phyloP scores from a whole-genome alignment of 2,797 vertebrate genomes.

The Synanceia verrucosa region DNA sequence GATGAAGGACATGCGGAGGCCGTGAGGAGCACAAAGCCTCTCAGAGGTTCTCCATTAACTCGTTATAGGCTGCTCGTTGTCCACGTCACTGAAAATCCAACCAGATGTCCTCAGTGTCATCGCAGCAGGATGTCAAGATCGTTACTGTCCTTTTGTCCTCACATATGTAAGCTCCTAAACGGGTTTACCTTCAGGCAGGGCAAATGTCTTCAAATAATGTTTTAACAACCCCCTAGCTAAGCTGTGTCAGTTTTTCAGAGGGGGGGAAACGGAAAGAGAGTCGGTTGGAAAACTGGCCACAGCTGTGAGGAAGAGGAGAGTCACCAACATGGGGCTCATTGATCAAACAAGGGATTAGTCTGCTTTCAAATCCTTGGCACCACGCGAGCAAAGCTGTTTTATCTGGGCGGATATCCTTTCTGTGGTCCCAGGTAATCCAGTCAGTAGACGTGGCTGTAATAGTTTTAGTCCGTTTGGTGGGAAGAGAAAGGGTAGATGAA shows the following conservation, averaged over 20 bases:
- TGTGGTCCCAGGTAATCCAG: slow-evolving; percentile 89
- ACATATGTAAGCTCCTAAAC: slow-evolving; percentile 49
- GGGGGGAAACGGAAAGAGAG: slow-evolving; percentile 32
- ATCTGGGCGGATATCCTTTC: slow-evolving; percentile 78
- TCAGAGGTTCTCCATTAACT: slow-evolving; percentile 23
- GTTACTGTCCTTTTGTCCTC: slow-evolving; percentile 42
- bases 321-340: slow-evolving; percentile 75
- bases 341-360: slow-evolving; percentile 81
- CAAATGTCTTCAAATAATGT: slow-evolving; percentile 68
- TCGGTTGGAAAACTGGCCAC: slow-evolving; percentile 63
- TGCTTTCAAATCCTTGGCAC: slow-evolving; percentile 82
- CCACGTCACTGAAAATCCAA: slow-evolving; percentile 17
- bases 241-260: slow-evolving; percentile 60
- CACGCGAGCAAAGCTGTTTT: slow-evolving; percentile 76
- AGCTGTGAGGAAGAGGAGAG: slow-evolving; percentile 67
- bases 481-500: slow-evolving; percentile 64
- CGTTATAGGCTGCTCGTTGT: slow-evolving; percentile 8
- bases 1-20: slow-evolving; percentile 71
- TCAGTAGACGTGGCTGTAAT: slow-evolving; percentile 87
- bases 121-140: slow-evolving; percentile 69
- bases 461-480: slow-evolving; percentile 82
- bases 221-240: slow-evolving; percentile 71
- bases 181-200: slow-evolving; percentile 47
- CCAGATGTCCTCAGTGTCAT: slow-evolving; percentile 82
- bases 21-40: slow-evolving; percentile 48